phyloP scores from a whole-genome alignment of 2,888 invertebrate species.

The Polylopha cassiicola region DNA sequence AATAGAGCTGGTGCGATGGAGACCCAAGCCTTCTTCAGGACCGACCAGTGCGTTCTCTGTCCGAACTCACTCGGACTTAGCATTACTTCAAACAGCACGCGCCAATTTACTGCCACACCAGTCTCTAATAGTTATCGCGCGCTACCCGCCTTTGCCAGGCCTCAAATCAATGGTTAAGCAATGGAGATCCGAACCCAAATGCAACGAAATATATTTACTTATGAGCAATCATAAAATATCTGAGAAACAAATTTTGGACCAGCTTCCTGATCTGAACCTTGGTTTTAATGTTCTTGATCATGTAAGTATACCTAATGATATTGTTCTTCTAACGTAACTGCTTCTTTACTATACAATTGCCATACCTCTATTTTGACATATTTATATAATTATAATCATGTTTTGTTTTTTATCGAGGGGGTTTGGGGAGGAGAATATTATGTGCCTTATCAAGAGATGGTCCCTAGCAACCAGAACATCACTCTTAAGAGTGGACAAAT shows the following conservation, averaged over 20 bases:
- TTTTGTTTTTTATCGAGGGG: conserved; percentile 25
- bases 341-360: conserved; percentile 23
- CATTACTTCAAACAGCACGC: conserved; percentile 25
- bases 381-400: not conserved
- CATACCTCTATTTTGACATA: not conserved
- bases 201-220: conserved; percentile 28
- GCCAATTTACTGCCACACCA: conserved; percentile 24
- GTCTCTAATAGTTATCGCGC: conserved; percentile 34
- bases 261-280: conserved; percentile 40
- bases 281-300: conserved; percentile 37
- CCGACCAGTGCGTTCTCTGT: conserved; percentile 34
- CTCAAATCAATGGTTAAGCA: conserved; percentile 34
- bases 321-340: conserved; percentile 16
- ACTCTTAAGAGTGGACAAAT: conserved; percentile 28
- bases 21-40: conserved; percentile 25
- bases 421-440: conserved; percentile 36
- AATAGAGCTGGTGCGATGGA: conserved; percentile 34
- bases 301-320: conserved; percentile 29
- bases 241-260: conserved; percentile 31
- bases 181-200: conserved; percentile 35
- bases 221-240: conserved; percentile 32
- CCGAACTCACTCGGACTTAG: conserved; percentile 31
- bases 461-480: conserved; percentile 15
- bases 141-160: conserved; percentile 36
- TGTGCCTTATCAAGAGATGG: conserved; percentile 13